phyloP scores from a whole-genome alignment of 2,797 vertebrate genomes.

The Aeoliscus strigatus region DNA sequence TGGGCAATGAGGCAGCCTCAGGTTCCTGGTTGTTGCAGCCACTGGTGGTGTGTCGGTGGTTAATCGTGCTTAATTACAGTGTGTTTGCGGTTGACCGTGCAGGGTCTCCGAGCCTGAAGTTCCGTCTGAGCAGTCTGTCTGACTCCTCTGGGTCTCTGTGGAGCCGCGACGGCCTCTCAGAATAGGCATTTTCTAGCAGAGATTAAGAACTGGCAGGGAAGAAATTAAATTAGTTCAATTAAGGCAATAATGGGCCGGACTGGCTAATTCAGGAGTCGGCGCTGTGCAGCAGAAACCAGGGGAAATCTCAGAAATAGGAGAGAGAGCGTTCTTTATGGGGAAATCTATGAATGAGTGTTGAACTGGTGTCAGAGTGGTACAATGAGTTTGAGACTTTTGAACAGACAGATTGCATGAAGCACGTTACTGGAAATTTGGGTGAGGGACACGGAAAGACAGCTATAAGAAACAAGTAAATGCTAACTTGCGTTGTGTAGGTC shows the following conservation, averaged over 20 bases:
- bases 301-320: slow-evolving; percentile 36
- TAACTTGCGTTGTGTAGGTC: too few relatives aligned
- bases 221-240: slow-evolving; percentile 76
- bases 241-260: slow-evolving; percentile 66
- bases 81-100: slow-evolving; percentile 34
- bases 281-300: slow-evolving; percentile 32
- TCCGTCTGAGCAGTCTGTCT: slow-evolving; percentile 55
- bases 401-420: too few relatives aligned
- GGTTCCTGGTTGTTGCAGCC: slow-evolving; percentile 55
- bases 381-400: too few relatives aligned
- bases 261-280: slow-evolving; percentile 63
- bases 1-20: slow-evolving; percentile 29
- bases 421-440: too few relatives aligned
- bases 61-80: slow-evolving; percentile 59
- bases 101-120: slow-evolving; percentile 43
- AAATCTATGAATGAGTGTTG: too few relatives aligned
- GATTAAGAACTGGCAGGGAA: slow-evolving; percentile 69
- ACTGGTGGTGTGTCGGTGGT: slow-evolving; percentile 50
- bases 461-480: too few relatives aligned
- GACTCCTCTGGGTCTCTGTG: slow-evolving; percentile 54
- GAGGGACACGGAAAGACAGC: too few relatives aligned
- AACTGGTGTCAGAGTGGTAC: too few relatives aligned
- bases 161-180: slow-evolving; percentile 60
- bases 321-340: too few relatives aligned
- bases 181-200: slow-evolving; percentile 62